Conservation (phyloP, 2,888 invertebrate species). For the Chymomyza fuscimana region DNA sequence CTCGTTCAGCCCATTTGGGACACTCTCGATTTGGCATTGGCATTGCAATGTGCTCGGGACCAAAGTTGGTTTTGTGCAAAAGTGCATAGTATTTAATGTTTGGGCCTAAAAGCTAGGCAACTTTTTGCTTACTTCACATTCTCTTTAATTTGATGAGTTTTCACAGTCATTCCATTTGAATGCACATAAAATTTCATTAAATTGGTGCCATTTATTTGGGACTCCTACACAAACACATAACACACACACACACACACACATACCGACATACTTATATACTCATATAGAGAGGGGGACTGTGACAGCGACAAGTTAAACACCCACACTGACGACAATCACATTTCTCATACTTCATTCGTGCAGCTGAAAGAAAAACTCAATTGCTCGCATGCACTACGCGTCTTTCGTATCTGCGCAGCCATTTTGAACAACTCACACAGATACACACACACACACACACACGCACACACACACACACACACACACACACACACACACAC, state of each 20-base stretch:
- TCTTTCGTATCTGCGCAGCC: slow-evolving; percentile 31
- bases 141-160: neutral
- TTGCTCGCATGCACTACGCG: slow-evolving; percentile 57
- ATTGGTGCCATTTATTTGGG: slow-evolving; percentile 51
- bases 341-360: slow-evolving; percentile 47
- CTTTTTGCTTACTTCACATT: neutral
- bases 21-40: neutral
- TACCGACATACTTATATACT: neutral
- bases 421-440: slow-evolving; percentile 50
- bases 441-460: slow-evolving; percentile 30
- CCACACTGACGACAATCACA: slow-evolving; percentile 14
- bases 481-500: slow-evolving; percentile 32
- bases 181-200: slow-evolving; percentile 58
- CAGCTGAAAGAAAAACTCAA: slow-evolving; percentile 56
- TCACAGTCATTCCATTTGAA: slow-evolving; percentile 25
- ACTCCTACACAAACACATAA: slow-evolving; percentile 9
- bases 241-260: neutral
- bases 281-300: neutral
- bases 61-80: neutral
- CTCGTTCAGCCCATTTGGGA: neutral
- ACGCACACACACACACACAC: slow-evolving; percentile 35
- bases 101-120: neutral
- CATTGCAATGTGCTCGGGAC: neutral
- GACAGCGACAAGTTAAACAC: neutral
- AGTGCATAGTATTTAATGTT: neutral